Evolutionary conservation across 2,888 invertebrate genomes (phyloP), one percentile per base, ranked within the genome.

Genomic region (Pardosa pseudoannulata): DNA sequence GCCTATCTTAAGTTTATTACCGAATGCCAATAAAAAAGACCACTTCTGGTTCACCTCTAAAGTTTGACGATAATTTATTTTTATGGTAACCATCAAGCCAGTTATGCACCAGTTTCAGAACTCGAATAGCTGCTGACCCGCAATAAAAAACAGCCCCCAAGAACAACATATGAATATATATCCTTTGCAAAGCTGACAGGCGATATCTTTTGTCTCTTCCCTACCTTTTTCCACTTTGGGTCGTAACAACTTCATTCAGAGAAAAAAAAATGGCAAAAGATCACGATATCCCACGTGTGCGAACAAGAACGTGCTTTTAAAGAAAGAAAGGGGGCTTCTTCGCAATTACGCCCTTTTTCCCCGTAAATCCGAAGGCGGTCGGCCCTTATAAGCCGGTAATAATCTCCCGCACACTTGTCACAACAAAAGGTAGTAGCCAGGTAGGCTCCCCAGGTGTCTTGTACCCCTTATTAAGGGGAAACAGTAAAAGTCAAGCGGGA

Each of bases 381-480:
- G n/a, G 3, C 2, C 23, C 6, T 56, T 56, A 23, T 56, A 56
- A 46, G 56, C 23, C 23, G 23, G 32, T 50, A 76, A 46, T 50
- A 76, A 50, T 29, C 67, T 23, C 19, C 31, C n/a, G 23, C 31
- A 23, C 65, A 5, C 29, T 65, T 65, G 46, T 76, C 76, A 67
- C 76, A 76, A 76, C 76, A 76, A 31, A 68, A 16, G 39, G 46
- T 7, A 29, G 39, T 65, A 76, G 65, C 31, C 65, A 67, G 39
- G 31, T 31, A 13, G 28, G 65, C 31, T 39, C 73, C 67, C 11
- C 80, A 80, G 80, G 80, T 80, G 80, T 72, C 80, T 27, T 72
- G 28, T 28, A 65, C 41, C 28, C 67, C 50, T 36, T 27, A 29
- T 27, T 9, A 62, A 23, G 65, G 39, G 46, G 9, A 16, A 31